Conservation (phyloP, 2,113 vertebrate species). For the Brachyhypopomus gauderio region DNA sequence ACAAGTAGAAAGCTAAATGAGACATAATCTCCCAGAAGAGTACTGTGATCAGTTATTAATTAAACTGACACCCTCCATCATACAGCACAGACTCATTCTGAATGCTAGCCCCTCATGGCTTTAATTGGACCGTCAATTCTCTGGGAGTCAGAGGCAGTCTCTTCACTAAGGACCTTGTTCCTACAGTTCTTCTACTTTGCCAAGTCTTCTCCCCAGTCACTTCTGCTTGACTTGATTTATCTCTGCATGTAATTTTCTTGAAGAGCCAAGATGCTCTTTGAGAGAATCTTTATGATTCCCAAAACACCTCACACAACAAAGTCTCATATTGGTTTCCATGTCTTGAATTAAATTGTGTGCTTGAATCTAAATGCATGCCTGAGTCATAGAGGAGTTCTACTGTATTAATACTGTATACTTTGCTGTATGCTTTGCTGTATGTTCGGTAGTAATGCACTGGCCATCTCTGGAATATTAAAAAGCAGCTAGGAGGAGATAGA, state of each 20-base stretch:
- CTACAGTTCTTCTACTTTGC: conserved; percentile 5
- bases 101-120: not conserved
- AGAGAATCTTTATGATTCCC: not conserved
- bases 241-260: not conserved
- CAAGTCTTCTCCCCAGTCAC: not conserved
- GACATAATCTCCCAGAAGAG: conserved; percentile 1
- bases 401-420: no score
- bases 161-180: not conserved
- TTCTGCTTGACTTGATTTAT: not conserved
- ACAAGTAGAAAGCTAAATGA: conserved; percentile 10
- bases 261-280: not conserved
- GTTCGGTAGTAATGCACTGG: not conserved
- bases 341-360: not conserved
- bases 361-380: not conserved
- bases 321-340: not conserved
- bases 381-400: not conserved
- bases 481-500: not conserved
- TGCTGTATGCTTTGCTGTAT: no score
- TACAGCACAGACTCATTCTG: conserved; percentile 19
- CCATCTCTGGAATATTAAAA: conserved; percentile 1
- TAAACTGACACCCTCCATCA: conserved; percentile 25
- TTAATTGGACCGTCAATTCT: conserved; percentile 33
- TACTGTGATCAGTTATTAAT: conserved; percentile 37
- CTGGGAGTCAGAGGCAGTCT: not conserved
- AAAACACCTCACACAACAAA: not conserved